Evolutionary conservation across 2,888 invertebrate species (phyloP), one percentile per base, ranked within the genome.

Genomic region (Gisinianus flammeolus): DNA sequence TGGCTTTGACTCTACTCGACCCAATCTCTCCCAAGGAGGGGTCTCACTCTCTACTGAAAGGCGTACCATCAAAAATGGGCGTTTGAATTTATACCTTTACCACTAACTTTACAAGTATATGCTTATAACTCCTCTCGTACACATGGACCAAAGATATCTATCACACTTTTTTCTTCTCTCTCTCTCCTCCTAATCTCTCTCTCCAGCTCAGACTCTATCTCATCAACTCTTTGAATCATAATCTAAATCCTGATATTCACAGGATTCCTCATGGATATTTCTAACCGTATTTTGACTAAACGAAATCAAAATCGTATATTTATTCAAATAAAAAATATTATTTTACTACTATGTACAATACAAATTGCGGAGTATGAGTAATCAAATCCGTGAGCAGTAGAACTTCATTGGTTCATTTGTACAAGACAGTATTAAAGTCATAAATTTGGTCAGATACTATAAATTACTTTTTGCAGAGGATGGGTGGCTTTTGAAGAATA

Each of bases 61-160:
- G 78, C 78, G 78, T 78, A 78, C 64, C 78, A 78, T 78, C 74
- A 78, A 78, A 78, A 74, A 78, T 78, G 78, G 78, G 78, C 78
- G 78, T 78, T 74, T 69, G 74, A 78, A 73, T 68, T 73, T 62
- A 66, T 74, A 74, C 74, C 74, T 74, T 62, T 28, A 30, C 56
- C 72, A 56, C 33, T 33, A 74, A 74, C 64, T 74, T 74, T 64
- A 74, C 73, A 35, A 44, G n/a, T n/a, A 44, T 44, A 19, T 44
- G 44, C 44, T 44, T 44, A 12, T 44, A 44, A 16, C 44, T 44
- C 19, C 19, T 44, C 44, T 19, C 44, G 12, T 19, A 19, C 44
- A 44, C 44, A 44, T 44, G 44, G 44, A 44, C 44, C 44, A 44
- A 44, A 44, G 44, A 44, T 44, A 44, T 44, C 19, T 19, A 44